These are phyloP conservation scores for Drosophila yakuba DNA, from an alignment of 1,140 invertebrate genomes.

Conservation along the genomic window DNA sequence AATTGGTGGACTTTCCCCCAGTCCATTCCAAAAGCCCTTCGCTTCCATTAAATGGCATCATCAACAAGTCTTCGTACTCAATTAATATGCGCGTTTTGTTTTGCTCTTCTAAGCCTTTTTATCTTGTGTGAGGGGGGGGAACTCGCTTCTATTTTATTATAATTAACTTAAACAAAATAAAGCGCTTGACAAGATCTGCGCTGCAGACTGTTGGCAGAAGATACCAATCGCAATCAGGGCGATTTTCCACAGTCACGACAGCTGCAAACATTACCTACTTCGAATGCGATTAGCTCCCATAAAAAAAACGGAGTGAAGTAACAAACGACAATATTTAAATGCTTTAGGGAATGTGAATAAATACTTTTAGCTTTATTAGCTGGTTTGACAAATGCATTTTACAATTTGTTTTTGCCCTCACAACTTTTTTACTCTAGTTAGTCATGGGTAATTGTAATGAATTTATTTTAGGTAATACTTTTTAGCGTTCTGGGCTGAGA, in stretches of 20 bases:
- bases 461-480: conserved; percentile 1
- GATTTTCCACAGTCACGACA: conserved; percentile 12
- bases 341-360: background rate
- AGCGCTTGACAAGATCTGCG: conserved; percentile 37
- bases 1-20: conserved; percentile 22
- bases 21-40: background rate
- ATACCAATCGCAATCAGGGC: conserved; percentile 21
- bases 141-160: conserved; percentile 26
- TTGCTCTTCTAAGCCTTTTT: conserved; percentile 26
- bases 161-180: conserved; percentile 45
- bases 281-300: too few relatives aligned
- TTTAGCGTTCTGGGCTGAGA: background rate
- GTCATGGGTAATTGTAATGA: conserved; percentile 2
- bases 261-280: conserved; percentile 18
- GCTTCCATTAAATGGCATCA: conserved; percentile 4
- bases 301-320: background rate
- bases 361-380: background rate
- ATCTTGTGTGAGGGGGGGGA: conserved; percentile 1
- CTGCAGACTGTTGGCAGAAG: conserved; percentile 18
- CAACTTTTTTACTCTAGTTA: conserved; percentile 2
- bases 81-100: conserved; percentile 57
- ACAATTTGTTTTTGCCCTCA: background rate
- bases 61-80: conserved; percentile 18
- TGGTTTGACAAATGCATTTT: background rate
- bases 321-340: conserved; percentile 2